Base-by-base conservation (phyloP, 2,797 vertebrate genomes). In the Chromis chromis region DNA sequence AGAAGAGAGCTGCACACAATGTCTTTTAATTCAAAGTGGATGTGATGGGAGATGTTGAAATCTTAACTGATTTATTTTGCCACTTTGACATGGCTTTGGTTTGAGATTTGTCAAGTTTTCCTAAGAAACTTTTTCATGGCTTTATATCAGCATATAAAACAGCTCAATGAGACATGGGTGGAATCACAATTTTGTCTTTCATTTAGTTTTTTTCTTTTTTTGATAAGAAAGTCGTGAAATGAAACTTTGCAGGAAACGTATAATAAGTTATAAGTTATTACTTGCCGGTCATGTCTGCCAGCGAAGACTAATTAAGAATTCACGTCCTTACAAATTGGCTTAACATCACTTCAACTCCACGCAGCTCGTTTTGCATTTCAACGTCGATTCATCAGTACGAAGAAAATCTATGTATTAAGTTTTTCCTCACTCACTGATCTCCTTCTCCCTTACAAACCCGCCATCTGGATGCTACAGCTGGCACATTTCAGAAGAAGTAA, bases 241-340 rank as follows among this genome's bases (percentile, higher is more conserved):
- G 1, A 66, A 70, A 70, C 10, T 33, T 22, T 65, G 10, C 28
- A 55, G 65, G 25, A 53, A 55, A 64, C 25, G 3, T 33, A 65
- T 44, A 40, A 68, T 72, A 28, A 0, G 56, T 33, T 75, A 25
- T 25, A 25, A 25, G 25, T 25, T 25, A 25, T 75, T 19, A 44
- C 33, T 62, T 24, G 6, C 22, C 61, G n/a, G 22, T 54, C 17
- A 31, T 72, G 14, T 72, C 17, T 60, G 44, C 24, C 25, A 65
- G 49, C 53, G 22, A 58, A 69, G 4, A 17, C 22, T 61, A 11
- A 83, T 80, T 24, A 71, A 53, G 9, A 74, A 52, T n/a, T 66
- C 1, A 25, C 14, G 50, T 75, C 36, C 21, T 54, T 55, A n/a
- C 21, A 71, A 65, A 72, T 60, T 63, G 16, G 19, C 17, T 74